Base-by-base conservation (phyloP, 2,797 vertebrate genomes). In the Centroberyx gerrardi region DNA sequence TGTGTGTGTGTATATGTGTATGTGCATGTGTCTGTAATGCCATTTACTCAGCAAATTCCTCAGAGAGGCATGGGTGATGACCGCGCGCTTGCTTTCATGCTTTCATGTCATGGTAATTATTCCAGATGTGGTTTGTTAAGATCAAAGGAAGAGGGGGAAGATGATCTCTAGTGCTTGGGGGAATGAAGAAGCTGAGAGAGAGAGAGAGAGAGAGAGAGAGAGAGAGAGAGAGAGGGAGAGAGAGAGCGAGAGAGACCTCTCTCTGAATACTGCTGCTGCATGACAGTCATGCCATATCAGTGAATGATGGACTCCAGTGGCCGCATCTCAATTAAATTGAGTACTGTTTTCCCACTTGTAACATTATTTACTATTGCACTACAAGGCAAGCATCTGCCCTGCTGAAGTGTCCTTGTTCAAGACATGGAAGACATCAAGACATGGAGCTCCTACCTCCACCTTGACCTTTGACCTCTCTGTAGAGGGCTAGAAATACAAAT, bases 21-120 rank as follows among this genome's bases (percentile, higher is more conserved):
- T 18, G 53, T 63, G 70, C 15, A 18, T 72, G 67, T 55, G 66
- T 33, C 74, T 10, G 27, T 29, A 12, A 61, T 81, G 74, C 73
- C 79, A 84, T 91, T 89, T 84, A 82, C 84, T 85, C 84, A 78
- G 81, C 76, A 81, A 55, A 83, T 74, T 82, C 87, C 85, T 78
- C 44, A 18, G 84, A 89, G 87, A 80, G 61, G 14, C 59, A 59
- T 48, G 51, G 29, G 28, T 10, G 66, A 46, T 55, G 69, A 46
- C 49, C 18, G 72, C 67, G 31, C 13, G 67, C 65, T 6, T 29
- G 72, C 69, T 79, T 84, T 70, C 46, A 8, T 28, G 60, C 58
- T 63, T 72, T 76, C 67, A 76, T 76, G 68, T 51, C 66, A 54
- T 49, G 81, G 83, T 89, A 88, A 90, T 91, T 80, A 80, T 87